phyloP scores from a whole-genome alignment of 2,888 invertebrate species.

The Neoscelio sp. region DNA sequence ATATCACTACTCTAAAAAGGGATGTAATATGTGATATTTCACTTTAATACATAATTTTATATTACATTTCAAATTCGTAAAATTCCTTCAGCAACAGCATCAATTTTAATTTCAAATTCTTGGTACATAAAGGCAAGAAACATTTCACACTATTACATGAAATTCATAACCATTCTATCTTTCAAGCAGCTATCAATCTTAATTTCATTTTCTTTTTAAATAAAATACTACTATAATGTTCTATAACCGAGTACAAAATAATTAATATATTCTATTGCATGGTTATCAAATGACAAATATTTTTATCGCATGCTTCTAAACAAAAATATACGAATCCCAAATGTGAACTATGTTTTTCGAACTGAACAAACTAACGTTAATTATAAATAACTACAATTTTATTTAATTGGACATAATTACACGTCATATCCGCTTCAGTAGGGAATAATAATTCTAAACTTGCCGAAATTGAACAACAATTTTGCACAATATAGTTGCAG shows the following conservation, averaged over 20 bases:
- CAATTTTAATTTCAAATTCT: slow-evolving; percentile 28
- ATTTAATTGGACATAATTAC: slow-evolving; percentile 39
- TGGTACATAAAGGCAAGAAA: slow-evolving; percentile 14
- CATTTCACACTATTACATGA: slow-evolving; percentile 8
- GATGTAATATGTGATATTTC: too few species aligned
- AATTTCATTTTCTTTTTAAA: slow-evolving; percentile 3
- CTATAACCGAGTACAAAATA: too few species aligned
- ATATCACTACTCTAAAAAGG: too few species aligned
- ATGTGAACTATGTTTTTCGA: too few species aligned
- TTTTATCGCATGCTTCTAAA: too few species aligned
- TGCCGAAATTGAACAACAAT: slow-evolving; percentile 42
- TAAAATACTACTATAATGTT: too few species aligned
- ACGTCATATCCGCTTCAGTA: slow-evolving; percentile 13
- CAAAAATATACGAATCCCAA: too few species aligned
- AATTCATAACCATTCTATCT: slow-evolving; percentile 14
- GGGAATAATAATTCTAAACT: slow-evolving; percentile 17
- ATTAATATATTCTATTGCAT: too few species aligned
- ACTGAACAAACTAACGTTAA: too few species aligned
- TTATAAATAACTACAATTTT: not conserved
- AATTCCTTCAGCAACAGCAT: not conserved
- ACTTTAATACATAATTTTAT: too few species aligned
- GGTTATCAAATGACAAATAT: too few species aligned
- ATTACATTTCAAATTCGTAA: not conserved
- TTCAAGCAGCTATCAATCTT: slow-evolving; percentile 16
- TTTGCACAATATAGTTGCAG: slow-evolving; percentile 33